Evolutionary conservation across 2,888 invertebrate species (phyloP), one percentile per base, ranked within the genome.

Genomic region (Caenorhabditis wallacei): DNA sequence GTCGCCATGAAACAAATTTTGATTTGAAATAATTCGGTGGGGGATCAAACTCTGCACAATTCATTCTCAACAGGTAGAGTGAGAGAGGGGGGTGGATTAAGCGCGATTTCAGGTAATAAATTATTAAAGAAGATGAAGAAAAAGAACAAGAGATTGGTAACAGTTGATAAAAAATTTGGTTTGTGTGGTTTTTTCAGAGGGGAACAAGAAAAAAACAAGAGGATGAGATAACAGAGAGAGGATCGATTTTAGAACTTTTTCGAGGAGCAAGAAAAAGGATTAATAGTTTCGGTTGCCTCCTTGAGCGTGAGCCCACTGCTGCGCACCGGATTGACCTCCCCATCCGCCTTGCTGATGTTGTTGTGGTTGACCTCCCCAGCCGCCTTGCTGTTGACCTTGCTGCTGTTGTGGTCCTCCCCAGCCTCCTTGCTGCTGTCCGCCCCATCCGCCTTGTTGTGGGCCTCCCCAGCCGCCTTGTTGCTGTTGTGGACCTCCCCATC

Each of bases 301-400:
- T 79, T 86, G 86, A 63, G 85, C 86, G 37, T 85, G 82, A 46
- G 85, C 85, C 87, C 87, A 87, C 51, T 87, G 87, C 71, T 88
- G 86, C 13, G 80, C 84, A 46, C 86, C 87, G 35, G 85, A 80
- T 54, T 83, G 87, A 30, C 59, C 66, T 26, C 85, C 85, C 84
- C 85, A 85, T 48, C 85, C 85, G 40, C 87, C 85, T 57, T 71
- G 63, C 43, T 80, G 84, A 22, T 78, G 76, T 8, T 35, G 30
- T 48, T 61, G 46, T 48, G 46, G 46, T 18, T 57, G 53, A 5
- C 68, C 78, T 35, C 85, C 84, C 84, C 87, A 84, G 35, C 84
- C 84, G n/a, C 69, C 72, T 70, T 78, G 80, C 57, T 82, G 84
- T 24, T 69, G 51, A 3, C 72, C 64, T 46, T 43, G 63, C 20